Conservation (phyloP, 92 coral and sea anemone species). For the Montipora capitata region DNA sequence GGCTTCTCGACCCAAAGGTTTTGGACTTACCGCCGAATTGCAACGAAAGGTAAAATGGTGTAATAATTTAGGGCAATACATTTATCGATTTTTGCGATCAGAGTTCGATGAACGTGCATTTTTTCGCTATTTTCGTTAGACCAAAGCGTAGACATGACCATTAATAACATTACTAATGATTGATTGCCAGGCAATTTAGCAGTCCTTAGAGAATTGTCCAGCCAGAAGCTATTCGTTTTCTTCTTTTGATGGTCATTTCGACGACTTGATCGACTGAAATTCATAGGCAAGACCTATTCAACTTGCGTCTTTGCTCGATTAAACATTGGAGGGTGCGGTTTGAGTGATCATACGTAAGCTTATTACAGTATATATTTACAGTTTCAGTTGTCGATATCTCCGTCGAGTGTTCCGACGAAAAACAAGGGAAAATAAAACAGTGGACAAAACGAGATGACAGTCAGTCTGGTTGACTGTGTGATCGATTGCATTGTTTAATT, state of each 20-base stretch:
- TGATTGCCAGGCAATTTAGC: background rate
- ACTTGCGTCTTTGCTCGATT: slow-evolving; percentile 8
- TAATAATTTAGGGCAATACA: background rate
- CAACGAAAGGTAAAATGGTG: slow-evolving; percentile 72
- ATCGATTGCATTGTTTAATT: too few relatives aligned
- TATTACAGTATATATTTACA: background rate
- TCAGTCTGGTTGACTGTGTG: too few relatives aligned
- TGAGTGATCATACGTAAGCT: background rate
- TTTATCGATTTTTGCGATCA: too few relatives aligned
- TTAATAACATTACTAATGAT: too few relatives aligned
- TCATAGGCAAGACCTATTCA: background rate
- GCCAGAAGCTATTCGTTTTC: background rate
- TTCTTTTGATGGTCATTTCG: background rate
- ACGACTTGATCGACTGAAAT: background rate
- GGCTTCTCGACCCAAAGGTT: slow-evolving; percentile 95
- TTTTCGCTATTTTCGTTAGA: too few relatives aligned
- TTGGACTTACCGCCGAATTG: slow-evolving; percentile 90
- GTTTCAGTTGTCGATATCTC: background rate
- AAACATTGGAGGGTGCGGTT: slow-evolving; percentile 4
- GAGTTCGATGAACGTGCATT: too few relatives aligned
- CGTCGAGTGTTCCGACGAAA: background rate
- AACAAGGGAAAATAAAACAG: background rate
- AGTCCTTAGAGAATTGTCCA: background rate
- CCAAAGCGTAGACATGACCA: too few relatives aligned
- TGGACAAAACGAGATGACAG: too few relatives aligned